phyloP scores from a whole-genome alignment of 2,888 invertebrate genomes.

The Philaethria dido region DNA sequence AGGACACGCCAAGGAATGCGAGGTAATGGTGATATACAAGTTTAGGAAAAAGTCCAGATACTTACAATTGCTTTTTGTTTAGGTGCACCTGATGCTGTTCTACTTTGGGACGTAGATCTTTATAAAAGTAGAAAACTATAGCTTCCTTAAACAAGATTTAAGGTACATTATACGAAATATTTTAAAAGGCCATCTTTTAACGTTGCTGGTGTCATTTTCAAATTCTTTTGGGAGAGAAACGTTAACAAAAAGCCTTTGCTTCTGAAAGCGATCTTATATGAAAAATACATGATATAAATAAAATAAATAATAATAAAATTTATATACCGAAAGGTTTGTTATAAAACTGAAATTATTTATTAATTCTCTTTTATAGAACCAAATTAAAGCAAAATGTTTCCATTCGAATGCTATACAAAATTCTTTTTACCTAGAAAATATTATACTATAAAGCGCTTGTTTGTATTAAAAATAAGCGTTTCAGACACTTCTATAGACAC shows the following conservation, averaged over 20 bases:
- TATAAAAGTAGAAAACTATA: background rate
- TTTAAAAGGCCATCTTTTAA: too few relatives aligned
- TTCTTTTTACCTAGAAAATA: background rate
- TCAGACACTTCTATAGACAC: background rate
- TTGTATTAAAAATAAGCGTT: too few relatives aligned
- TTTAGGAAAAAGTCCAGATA: constrained; percentile 9
- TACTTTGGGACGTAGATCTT: background rate
- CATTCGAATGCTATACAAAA: too few relatives aligned
- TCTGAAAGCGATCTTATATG: too few relatives aligned
- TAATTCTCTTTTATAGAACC: too few relatives aligned
- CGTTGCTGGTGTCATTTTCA: background rate
- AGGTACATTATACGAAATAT: background rate
- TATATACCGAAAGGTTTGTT: too few relatives aligned
- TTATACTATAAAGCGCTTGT: too few relatives aligned
- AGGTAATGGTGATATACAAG: constrained; percentile 50
- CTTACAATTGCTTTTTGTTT: constrained; percentile 24
- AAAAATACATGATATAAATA: too few relatives aligned
- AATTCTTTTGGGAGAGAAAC: background rate
- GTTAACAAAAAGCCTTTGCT: too few relatives aligned
- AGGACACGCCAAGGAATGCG: constrained; percentile 51
- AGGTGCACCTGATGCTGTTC: constrained; percentile 17
- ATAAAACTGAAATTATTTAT: too few relatives aligned
- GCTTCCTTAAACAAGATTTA: background rate
- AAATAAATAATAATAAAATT: too few relatives aligned
- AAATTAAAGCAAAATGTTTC: too few relatives aligned